Conservation (phyloP, 2,888 invertebrate genomes). For the Rotaria macrura region DNA sequence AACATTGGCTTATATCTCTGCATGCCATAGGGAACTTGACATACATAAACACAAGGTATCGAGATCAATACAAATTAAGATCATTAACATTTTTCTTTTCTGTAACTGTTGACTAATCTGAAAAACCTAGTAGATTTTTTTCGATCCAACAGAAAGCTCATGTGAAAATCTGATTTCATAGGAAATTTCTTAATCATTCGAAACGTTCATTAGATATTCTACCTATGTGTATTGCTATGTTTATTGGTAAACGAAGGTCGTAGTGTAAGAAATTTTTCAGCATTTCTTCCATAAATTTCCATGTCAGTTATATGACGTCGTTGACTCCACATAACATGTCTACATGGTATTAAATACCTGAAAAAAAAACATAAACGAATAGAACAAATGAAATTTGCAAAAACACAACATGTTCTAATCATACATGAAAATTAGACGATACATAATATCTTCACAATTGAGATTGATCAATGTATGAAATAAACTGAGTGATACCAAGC, state of each 20-base stretch:
- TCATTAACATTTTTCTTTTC: too few relatives aligned
- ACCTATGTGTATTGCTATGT: neutral
- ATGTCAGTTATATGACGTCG: slow-evolving; percentile 61
- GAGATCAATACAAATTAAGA: too few relatives aligned
- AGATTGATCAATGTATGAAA: slow-evolving; percentile 72
- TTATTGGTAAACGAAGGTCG: neutral
- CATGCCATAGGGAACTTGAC: too few relatives aligned
- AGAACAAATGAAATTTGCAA: neutral
- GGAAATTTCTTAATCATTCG: too few relatives aligned
- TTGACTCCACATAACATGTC: slow-evolving; percentile 71
- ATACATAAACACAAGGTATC: too few relatives aligned
- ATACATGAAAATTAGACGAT: slow-evolving; percentile 67
- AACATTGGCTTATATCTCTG: too few relatives aligned
- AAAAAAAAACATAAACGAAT: neutral
- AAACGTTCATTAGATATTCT: neutral
- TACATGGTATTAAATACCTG: slow-evolving; percentile 69
- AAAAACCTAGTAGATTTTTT: too few relatives aligned
- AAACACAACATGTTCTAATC: slow-evolving; percentile 28
- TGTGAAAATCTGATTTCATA: too few relatives aligned
- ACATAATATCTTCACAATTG: slow-evolving; percentile 89
- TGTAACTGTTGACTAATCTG: too few relatives aligned
- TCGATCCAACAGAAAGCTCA: too few relatives aligned
- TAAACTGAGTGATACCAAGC: slow-evolving; percentile 26
- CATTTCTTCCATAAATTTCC: slow-evolving; percentile 64
- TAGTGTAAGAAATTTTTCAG: slow-evolving; percentile 65